Conservation (phyloP, 2,113 vertebrate species). For the Serinus canaria region DNA sequence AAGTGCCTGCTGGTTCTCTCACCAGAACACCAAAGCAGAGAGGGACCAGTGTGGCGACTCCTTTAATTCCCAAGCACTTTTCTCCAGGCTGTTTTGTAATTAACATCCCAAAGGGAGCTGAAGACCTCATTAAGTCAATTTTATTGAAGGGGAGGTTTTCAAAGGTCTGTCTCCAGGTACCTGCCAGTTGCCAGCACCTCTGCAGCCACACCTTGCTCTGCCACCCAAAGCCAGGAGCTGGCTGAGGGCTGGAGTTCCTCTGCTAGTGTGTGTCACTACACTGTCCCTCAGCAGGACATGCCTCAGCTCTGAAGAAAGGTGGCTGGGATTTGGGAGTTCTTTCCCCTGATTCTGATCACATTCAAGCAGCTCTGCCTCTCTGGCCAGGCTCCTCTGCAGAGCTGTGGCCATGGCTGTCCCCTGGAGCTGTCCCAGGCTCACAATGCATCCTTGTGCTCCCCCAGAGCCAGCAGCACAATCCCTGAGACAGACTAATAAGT, state of each 20-base stretch:
- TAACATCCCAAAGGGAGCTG: conserved; percentile 48
- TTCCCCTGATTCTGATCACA: rapidly evolving
- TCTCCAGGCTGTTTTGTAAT: conserved; percentile 35
- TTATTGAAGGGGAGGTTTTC: conserved; percentile 31
- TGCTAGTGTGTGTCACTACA: not conserved
- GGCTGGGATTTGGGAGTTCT: not conserved
- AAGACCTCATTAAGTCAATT: conserved; percentile 29
- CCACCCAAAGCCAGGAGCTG: not conserved
- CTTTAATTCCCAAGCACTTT: conserved; percentile 15
- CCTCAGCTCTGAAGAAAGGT: not conserved
- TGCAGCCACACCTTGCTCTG: not conserved
- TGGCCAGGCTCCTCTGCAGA: rapidly evolving
- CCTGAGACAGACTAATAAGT: not conserved
- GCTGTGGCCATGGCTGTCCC: not conserved
- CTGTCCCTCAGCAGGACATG: not conserved
- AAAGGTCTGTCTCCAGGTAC: not conserved
- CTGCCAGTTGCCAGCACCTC: not conserved
- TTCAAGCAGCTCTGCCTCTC: not conserved
- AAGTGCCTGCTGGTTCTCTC: not conserved
- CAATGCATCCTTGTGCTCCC: conserved; percentile 39
- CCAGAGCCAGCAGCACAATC: conserved; percentile 13
- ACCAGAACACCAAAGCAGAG: not conserved
- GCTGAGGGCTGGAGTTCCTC: not conserved
- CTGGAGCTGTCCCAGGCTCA: not conserved
- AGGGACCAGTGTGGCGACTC: not conserved